Conservation (phyloP, 2,888 invertebrate genomes). For the Trichogramma dendrolimi region DNA sequence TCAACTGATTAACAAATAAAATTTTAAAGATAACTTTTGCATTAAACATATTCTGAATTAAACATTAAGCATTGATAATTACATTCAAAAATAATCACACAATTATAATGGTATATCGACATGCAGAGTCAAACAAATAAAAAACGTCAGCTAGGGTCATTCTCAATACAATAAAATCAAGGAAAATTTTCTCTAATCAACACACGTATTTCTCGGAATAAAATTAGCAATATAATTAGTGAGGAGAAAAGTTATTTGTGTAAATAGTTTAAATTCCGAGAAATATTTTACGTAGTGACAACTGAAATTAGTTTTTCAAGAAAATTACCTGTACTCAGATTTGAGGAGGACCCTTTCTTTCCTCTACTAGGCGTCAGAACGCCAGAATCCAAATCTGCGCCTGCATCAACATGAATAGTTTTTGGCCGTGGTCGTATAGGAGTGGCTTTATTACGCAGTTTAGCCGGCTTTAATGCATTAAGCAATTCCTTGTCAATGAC, state of each 20-base stretch:
- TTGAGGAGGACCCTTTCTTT: conserved; percentile 77
- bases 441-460: conserved; percentile 61
- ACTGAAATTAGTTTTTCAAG: background rate
- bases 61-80: no score
- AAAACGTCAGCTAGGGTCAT: conserved; percentile 4
- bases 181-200: background rate
- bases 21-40: no score
- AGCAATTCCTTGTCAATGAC: conserved; percentile 69
- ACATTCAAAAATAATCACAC: background rate
- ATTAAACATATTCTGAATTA: no score
- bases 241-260: background rate
- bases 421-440: conserved; percentile 75
- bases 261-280: conserved; percentile 16
- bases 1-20: no score
- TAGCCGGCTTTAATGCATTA: conserved; percentile 60
- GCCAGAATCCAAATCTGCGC: conserved; percentile 73
- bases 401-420: conserved; percentile 85
- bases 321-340: conserved; percentile 69
- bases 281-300: conserved; percentile 11
- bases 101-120: background rate
- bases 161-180: no score
- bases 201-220: conserved; percentile 22
- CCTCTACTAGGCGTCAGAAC: conserved; percentile 68
- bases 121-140: conserved; percentile 12
- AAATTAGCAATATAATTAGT: background rate